phyloP scores from a whole-genome alignment of 1,140 invertebrate species.

The Chrysomallon squamiferum region DNA sequence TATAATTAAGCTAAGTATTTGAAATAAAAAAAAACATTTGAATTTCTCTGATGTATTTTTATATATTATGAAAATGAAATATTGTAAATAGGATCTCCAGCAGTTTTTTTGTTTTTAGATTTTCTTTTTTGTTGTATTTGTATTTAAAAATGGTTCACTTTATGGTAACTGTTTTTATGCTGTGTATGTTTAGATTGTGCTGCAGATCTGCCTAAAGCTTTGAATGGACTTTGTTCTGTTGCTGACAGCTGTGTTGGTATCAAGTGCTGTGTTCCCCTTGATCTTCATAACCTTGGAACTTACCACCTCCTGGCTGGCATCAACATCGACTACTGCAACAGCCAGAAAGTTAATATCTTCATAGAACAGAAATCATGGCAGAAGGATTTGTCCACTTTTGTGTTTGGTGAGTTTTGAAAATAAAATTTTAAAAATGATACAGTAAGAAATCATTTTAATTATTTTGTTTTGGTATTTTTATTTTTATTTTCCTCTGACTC shows the following conservation, averaged over 20 bases:
- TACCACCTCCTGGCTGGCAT: constrained; percentile 13
- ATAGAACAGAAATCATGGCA: constrained; percentile 17
- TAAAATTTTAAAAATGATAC: neutral
- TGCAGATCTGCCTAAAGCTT: constrained; percentile 7
- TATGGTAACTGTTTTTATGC: too few species aligned
- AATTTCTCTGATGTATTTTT: too few species aligned
- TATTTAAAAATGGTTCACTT: too few species aligned
- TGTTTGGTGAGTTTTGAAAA: neutral
- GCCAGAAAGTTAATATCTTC: neutral
- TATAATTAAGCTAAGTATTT: too few species aligned
- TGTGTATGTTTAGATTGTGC: constrained; percentile 11
- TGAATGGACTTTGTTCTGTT: constrained; percentile 17
- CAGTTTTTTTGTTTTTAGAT: too few species aligned
- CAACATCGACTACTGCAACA: constrained; percentile 17
- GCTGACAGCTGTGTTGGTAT: constrained; percentile 20
- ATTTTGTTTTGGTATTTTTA: too few species aligned
- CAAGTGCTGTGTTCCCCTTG: constrained; percentile 23
- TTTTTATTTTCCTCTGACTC: too few species aligned
- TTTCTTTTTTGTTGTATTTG: too few species aligned
- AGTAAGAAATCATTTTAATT: too few species aligned
- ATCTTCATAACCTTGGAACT: constrained; percentile 14
- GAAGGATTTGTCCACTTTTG: neutral
- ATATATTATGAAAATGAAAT: too few species aligned
- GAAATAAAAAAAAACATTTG: too few species aligned
- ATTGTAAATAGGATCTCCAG: too few species aligned